Evolutionary conservation across 2,888 invertebrate species (phyloP).

Genomic region (Orthosia gothica): DNA sequence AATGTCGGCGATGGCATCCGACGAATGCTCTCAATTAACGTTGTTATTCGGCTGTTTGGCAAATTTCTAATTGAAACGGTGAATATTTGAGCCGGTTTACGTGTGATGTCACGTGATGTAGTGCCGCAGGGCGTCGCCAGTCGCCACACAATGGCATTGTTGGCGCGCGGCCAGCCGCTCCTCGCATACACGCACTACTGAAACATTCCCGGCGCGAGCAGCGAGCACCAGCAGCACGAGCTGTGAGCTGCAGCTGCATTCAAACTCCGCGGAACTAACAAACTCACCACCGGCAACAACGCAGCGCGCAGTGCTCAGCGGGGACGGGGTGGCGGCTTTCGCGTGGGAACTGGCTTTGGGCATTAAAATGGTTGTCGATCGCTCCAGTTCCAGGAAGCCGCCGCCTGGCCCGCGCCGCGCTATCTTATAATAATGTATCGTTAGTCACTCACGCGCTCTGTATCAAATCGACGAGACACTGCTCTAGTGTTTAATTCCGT

Average conservation of each 20-base stretch:
- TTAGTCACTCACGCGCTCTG: constrained; percentile 62
- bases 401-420: constrained; percentile 24
- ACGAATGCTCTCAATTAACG: constrained; percentile 81
- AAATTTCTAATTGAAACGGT: constrained; percentile 82
- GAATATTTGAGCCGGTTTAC: constrained; percentile 75
- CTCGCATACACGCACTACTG: constrained; percentile 53
- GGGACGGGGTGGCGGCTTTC: neutral
- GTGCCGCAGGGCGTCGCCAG: constrained; percentile 49
- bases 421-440: constrained; percentile 50
- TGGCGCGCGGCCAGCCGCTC: constrained; percentile 73
- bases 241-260: constrained; percentile 38
- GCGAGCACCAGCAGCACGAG: neutral
- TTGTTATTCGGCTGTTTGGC: constrained; percentile 78
- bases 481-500: constrained; percentile 63
- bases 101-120: constrained; percentile 73
- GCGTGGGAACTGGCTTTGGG: constrained; percentile 53
- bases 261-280: constrained; percentile 13
- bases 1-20: constrained; percentile 75
- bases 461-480: constrained; percentile 57
- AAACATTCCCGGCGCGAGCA: constrained; percentile 44
- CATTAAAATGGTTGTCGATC: constrained; percentile 25
- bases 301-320: neutral
- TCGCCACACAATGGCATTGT: constrained; percentile 69
- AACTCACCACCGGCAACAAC: neutral
- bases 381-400: constrained; percentile 50